Evolutionary conservation across 2,888 invertebrate species (phyloP).

Genomic region (Zaprionus obscuricornis): DNA sequence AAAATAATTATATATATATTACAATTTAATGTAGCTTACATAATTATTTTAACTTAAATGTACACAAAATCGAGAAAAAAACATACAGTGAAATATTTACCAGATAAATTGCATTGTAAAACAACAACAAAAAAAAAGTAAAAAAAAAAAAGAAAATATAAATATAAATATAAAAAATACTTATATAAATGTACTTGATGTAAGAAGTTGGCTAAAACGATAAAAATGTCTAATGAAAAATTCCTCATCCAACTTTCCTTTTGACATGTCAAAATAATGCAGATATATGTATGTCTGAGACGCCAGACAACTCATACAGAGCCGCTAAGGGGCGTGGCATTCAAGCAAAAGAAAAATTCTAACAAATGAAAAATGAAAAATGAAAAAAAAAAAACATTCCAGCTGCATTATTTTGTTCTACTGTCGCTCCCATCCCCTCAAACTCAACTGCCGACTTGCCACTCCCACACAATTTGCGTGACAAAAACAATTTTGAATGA

Average conservation of each 20-base stretch:
- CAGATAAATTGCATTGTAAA: slow-evolving; percentile 39
- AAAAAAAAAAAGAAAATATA: slow-evolving; percentile 9
- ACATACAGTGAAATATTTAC: slow-evolving; percentile 47
- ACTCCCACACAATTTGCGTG: slow-evolving; percentile 34
- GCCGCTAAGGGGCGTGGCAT: slow-evolving; percentile 22
- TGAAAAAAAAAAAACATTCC: slow-evolving; percentile 44
- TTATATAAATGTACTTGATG: slow-evolving; percentile 74
- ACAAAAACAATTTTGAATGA: slow-evolving; percentile 67
- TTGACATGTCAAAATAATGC: slow-evolving; percentile 17
- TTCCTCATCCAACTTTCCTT: slow-evolving; percentile 27
- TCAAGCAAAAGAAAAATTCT: not conserved
- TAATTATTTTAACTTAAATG: slow-evolving; percentile 75
- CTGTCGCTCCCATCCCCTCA: not conserved
- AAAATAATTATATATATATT: slow-evolving; percentile 36
- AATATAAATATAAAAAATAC: slow-evolving; percentile 37
- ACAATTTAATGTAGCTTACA: slow-evolving; percentile 72
- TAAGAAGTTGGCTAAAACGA: slow-evolving; percentile 72
- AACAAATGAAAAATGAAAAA: slow-evolving; percentile 4
- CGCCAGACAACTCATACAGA: not conserved
- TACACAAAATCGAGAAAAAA: no score
- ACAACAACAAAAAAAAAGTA: not conserved
- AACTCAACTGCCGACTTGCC: not conserved
- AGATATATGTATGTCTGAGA: not conserved
- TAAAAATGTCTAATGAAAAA: slow-evolving; percentile 34
- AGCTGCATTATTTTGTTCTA: slow-evolving; percentile 59